phyloP scores from a whole-genome alignment of 1,140 invertebrate genomes.

The Catajapyx aquilonaris region DNA sequence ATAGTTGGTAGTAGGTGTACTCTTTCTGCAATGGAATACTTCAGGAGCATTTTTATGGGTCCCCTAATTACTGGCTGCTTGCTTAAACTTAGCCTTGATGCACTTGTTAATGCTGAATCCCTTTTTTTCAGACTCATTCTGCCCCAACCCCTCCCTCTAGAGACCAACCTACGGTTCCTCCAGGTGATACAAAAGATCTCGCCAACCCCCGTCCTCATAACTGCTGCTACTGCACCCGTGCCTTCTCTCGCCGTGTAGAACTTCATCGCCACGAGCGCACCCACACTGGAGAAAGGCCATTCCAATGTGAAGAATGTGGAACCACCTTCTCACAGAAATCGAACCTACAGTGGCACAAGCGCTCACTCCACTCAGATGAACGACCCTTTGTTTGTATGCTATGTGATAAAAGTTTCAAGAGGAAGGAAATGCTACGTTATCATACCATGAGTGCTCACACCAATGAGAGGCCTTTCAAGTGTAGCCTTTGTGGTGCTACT shows the following conservation, averaged over 20 bases:
- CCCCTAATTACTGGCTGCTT: too few relatives aligned
- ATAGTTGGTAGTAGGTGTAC: too few relatives aligned
- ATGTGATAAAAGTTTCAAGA: slow-evolving; percentile 15
- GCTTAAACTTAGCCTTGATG: too few relatives aligned
- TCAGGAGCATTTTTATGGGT: too few relatives aligned
- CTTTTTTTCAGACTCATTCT: too few relatives aligned
- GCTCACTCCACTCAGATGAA: slow-evolving; percentile 6
- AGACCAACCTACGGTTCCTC: too few relatives aligned
- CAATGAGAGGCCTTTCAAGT: slow-evolving; percentile 15
- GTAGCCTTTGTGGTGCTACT: slow-evolving; percentile 13
- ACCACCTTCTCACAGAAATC: slow-evolving; percentile 5
- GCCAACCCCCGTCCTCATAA: too few relatives aligned
- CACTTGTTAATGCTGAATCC: too few relatives aligned
- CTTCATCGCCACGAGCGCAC: slow-evolving; percentile 5
- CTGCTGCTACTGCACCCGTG: slow-evolving; percentile 5
- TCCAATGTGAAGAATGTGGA: slow-evolving; percentile 7
- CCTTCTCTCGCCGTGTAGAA: slow-evolving; percentile 1
- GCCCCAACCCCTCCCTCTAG: too few relatives aligned
- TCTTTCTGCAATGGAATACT: too few relatives aligned
- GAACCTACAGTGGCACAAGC: slow-evolving; percentile 5
- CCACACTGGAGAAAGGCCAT: slow-evolving; percentile 10
- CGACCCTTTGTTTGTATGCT: not conserved
- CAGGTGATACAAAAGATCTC: too few relatives aligned
- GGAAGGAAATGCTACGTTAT: slow-evolving; percentile 14
- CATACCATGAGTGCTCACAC: slow-evolving; percentile 16